Percentiles rank a stretch among this genome's conserved stretches.
These are phyloP conservation scores for Saccostrea cuccullata DNA, from an alignment of 1,140 invertebrate genomes.

Conservation along the genomic window DNA sequence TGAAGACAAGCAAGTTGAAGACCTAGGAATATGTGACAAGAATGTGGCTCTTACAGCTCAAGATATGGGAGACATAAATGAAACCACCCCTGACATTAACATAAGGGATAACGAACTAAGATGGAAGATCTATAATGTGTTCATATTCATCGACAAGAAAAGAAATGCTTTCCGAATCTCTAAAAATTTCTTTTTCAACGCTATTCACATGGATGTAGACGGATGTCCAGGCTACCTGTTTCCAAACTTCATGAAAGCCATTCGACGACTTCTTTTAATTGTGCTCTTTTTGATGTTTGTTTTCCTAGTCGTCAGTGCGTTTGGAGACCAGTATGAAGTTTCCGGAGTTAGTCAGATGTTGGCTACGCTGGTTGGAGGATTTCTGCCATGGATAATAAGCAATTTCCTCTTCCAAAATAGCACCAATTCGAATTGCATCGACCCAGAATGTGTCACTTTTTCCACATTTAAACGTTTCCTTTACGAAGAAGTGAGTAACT, in stretches of 20 bases:
- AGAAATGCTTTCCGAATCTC: conserved; percentile 61
- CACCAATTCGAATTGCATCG: background rate
- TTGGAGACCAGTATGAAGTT: conserved; percentile 64
- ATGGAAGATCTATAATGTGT: conserved; percentile 57
- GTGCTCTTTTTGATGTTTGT: conserved; percentile 66
- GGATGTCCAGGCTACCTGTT: conserved; percentile 63
- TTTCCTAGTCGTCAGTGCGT: conserved; percentile 64
- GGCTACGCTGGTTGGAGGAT: conserved; percentile 64
- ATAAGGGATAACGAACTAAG: conserved; percentile 38
- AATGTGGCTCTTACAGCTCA: background rate
- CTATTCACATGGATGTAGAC: conserved; percentile 56
- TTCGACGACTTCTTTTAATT: conserved; percentile 56
- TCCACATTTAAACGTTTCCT: background rate
- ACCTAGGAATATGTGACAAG: background rate
- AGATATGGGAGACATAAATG: background rate
- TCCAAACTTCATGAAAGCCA: conserved; percentile 51
- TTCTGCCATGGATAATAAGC: conserved; percentile 66
- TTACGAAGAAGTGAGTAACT: background rate
- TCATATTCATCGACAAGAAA: conserved; percentile 63
- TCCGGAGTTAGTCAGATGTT: conserved; percentile 67
- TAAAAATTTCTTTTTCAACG: conserved; percentile 65
- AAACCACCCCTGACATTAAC: background rate
- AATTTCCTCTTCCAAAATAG: conserved; percentile 53
- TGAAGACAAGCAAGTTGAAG: conserved; percentile 6
- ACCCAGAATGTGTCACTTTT: background rate